A percentile compares a stretch with the other conserved stretches of the same genome.
Evolutionary conservation across 1,140 invertebrate genomes (phyloP).

Genomic region (Heliconius himera): DNA sequence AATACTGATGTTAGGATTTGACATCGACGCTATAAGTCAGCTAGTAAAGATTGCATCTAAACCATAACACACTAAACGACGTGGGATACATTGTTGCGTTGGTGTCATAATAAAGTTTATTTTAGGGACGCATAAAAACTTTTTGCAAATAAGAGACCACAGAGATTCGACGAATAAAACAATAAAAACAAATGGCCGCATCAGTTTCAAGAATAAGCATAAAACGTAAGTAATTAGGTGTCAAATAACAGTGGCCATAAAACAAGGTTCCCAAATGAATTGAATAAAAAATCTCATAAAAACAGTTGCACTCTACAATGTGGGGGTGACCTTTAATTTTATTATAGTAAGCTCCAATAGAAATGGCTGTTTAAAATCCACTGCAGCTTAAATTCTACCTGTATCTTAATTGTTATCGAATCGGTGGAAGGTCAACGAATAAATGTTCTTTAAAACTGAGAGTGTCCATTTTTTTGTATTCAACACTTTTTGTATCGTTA

Average conservation of each 20-base stretch:
- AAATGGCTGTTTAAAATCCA: background rate
- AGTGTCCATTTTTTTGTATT: background rate
- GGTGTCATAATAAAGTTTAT: conserved; percentile 8
- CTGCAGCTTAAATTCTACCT: conserved; percentile 13
- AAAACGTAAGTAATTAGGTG: conserved; percentile 44
- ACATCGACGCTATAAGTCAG: background rate
- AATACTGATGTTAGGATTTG: background rate
- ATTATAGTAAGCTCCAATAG: conserved; percentile 14
- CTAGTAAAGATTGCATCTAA: conserved; percentile 4
- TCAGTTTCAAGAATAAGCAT: conserved; percentile 40
- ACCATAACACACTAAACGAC: background rate
- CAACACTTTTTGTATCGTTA: background rate
- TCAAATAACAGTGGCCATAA: conserved; percentile 38
- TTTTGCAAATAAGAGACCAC: conserved; percentile 32
- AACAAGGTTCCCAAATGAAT: conserved; percentile 34
- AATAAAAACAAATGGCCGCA: conserved; percentile 37
- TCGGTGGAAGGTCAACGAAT: background rate
- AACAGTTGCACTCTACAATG: conserved; percentile 27
- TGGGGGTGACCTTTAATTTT: conserved; percentile 29
- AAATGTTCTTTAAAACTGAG: background rate
- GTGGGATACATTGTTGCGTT: background rate
- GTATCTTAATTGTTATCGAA: conserved; percentile 9
- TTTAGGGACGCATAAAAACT: background rate
- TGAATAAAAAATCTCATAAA: conserved; percentile 36
- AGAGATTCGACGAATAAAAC: conserved; percentile 23